These are phyloP conservation scores for Toxostoma redivivum DNA, from an alignment of 2,113 vertebrate genomes.

Conservation along the genomic window DNA sequence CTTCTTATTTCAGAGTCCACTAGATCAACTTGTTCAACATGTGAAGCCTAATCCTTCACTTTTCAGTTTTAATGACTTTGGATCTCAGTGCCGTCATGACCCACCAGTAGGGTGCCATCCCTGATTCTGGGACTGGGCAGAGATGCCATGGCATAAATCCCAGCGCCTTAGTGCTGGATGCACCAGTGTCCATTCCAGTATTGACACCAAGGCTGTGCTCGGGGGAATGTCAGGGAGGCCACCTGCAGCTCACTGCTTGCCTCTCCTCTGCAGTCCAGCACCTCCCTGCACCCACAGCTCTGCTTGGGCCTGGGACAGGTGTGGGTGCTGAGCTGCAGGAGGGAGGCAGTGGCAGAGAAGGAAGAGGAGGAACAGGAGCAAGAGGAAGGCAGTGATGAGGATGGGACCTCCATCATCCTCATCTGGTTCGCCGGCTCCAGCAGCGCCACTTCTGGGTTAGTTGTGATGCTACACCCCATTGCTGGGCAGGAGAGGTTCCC, in stretches of 20 bases:
- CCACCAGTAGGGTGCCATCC: background rate
- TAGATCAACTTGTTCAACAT: background rate
- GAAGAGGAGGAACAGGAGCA: background rate
- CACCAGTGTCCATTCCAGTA: accelerated
- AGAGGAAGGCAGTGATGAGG: background rate
- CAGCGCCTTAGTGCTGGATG: background rate
- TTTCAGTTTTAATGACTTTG: background rate
- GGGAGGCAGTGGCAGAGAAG: background rate
- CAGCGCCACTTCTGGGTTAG: background rate
- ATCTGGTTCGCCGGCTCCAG: background rate
- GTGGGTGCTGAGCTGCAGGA: background rate
- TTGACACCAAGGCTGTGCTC: background rate
- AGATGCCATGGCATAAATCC: background rate
- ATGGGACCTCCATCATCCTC: background rate
- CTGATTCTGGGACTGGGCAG: background rate
- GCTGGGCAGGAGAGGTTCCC: background rate
- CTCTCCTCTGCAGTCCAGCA: background rate
- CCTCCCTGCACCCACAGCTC: background rate
- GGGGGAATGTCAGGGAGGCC: accelerated
- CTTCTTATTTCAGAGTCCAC: background rate
- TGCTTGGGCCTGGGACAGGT: background rate
- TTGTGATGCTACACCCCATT: background rate
- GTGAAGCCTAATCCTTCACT: background rate
- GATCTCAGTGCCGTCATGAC: background rate
- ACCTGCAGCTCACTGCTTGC: background rate